These are phyloP conservation scores for Mimas tiliae DNA, from an alignment of 2,888 invertebrate species.

Conservation along the genomic window DNA sequence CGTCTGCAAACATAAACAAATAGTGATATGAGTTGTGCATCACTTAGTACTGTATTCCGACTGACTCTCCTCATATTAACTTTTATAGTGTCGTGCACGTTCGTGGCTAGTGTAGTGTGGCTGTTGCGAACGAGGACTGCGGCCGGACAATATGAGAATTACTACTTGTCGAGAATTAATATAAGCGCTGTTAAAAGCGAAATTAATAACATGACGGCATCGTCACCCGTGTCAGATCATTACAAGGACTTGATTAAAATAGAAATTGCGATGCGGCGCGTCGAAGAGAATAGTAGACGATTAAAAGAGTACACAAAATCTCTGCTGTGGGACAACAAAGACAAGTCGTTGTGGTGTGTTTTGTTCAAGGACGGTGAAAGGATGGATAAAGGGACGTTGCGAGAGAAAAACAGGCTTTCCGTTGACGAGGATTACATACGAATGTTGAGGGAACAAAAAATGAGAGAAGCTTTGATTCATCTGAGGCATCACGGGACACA, in stretches of 20 bases:
- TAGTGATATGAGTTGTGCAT: slow-evolving; percentile 84
- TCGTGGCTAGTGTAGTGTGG: slow-evolving; percentile 80
- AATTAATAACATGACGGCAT: slow-evolving; percentile 58
- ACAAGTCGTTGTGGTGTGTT: slow-evolving; percentile 82
- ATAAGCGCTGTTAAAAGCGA: slow-evolving; percentile 70
- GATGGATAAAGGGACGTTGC: slow-evolving; percentile 54
- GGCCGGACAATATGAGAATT: slow-evolving; percentile 78
- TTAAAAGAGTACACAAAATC: slow-evolving; percentile 81
- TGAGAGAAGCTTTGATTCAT: slow-evolving; percentile 74
- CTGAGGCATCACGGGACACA: slow-evolving; percentile 76
- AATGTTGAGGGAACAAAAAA: slow-evolving; percentile 71
- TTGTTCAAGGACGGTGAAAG: slow-evolving; percentile 78
- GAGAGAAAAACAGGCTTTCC: slow-evolving; percentile 57
- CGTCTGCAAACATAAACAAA: slow-evolving; percentile 77
- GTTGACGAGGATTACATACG: slow-evolving; percentile 74
- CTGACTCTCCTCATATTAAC: slow-evolving; percentile 78
- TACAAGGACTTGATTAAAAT: slow-evolving; percentile 83
- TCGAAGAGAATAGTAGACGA: slow-evolving; percentile 79
- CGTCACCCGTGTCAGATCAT: slow-evolving; percentile 70
- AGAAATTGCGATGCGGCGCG: slow-evolving; percentile 82
- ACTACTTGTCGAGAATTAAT: slow-evolving; percentile 84
- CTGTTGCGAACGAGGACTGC: slow-evolving; percentile 70
- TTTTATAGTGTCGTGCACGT: slow-evolving; percentile 76
- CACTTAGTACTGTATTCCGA: slow-evolving; percentile 73
- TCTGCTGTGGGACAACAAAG: slow-evolving; percentile 80